Conservation (phyloP, 1,140 invertebrate genomes). For the Drosophila willistoni region DNA sequence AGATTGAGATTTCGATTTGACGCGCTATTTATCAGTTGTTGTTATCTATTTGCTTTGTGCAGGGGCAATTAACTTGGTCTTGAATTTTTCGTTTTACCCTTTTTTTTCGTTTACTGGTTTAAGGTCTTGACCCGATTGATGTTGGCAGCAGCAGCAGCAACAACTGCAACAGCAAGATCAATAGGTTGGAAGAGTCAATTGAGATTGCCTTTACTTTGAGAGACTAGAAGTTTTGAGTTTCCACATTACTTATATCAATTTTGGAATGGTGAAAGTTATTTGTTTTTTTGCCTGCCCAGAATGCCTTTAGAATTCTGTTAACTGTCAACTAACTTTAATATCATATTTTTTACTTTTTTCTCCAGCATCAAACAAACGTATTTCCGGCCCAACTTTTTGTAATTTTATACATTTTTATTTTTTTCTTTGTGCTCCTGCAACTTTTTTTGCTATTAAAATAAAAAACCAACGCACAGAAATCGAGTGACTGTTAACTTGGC, state of each 20-base stretch:
- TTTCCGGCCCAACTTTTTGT: constrained; percentile 3
- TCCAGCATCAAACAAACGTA: not conserved
- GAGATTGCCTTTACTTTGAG: constrained; percentile 13
- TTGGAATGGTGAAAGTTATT: too few species aligned
- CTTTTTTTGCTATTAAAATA: constrained; percentile 9
- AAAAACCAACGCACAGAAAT: not conserved
- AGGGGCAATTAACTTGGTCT: constrained; percentile 67
- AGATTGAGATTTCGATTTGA: constrained; percentile 61
- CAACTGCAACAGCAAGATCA: constrained; percentile 10
- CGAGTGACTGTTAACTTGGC: not conserved
- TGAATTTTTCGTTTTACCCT: constrained; percentile 50
- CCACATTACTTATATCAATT: not conserved
- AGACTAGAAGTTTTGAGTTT: not conserved
- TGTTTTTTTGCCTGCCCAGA: too few species aligned
- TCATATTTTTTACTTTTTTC: not conserved
- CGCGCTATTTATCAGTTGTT: constrained; percentile 76
- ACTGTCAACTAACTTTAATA: constrained; percentile 5
- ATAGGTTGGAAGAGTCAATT: not conserved
- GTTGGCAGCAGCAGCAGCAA: constrained; percentile 5
- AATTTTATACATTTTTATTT: not conserved
- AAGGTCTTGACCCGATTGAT: constrained; percentile 32
- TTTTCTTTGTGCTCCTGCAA: not conserved
- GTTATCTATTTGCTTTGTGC: constrained; percentile 63
- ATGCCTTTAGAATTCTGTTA: not conserved
- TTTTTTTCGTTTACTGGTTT: not conserved